Conservation (phyloP, 1,140 invertebrate genomes). For the Eupristina koningsbergeri region DNA sequence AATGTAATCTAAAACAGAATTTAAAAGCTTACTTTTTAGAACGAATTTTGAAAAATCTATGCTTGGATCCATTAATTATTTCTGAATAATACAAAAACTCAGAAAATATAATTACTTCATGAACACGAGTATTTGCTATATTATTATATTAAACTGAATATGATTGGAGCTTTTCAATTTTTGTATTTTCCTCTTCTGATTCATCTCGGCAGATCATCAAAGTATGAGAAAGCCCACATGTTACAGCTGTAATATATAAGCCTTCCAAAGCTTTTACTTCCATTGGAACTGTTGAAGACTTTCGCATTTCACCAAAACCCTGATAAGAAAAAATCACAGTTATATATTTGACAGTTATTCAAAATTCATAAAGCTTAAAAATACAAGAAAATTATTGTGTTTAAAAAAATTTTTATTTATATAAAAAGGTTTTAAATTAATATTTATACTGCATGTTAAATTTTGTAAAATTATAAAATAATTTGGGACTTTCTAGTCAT, state of each 20-base stretch:
- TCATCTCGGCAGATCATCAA: constrained; percentile 81
- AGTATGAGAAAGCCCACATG: constrained; percentile 89
- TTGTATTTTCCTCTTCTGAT: constrained; percentile 78
- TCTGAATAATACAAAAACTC: constrained; percentile 43
- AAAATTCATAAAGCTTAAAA: not conserved
- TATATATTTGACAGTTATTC: not conserved
- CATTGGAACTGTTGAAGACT: constrained; percentile 90
- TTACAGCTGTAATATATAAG: constrained; percentile 84
- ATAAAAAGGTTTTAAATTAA: no score
- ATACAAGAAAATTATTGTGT: not conserved
- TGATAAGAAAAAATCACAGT: constrained; percentile 62
- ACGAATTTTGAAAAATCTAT: constrained; percentile 30
- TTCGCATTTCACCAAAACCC: constrained; percentile 91
- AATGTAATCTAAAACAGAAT: not conserved
- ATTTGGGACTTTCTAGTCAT: no score
- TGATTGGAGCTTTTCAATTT: constrained; percentile 77
- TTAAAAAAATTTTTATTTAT: no score
- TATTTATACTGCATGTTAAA: no score
- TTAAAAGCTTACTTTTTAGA: not conserved
- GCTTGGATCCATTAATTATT: constrained; percentile 33
- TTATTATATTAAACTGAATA: constrained; percentile 69
- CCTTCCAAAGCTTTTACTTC: constrained; percentile 89
- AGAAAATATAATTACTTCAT: constrained; percentile 28
- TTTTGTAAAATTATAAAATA: no score
- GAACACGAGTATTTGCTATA: constrained; percentile 31